Conservation (phyloP, 2,888 invertebrate species). For the Asteroscopus sphinx region DNA sequence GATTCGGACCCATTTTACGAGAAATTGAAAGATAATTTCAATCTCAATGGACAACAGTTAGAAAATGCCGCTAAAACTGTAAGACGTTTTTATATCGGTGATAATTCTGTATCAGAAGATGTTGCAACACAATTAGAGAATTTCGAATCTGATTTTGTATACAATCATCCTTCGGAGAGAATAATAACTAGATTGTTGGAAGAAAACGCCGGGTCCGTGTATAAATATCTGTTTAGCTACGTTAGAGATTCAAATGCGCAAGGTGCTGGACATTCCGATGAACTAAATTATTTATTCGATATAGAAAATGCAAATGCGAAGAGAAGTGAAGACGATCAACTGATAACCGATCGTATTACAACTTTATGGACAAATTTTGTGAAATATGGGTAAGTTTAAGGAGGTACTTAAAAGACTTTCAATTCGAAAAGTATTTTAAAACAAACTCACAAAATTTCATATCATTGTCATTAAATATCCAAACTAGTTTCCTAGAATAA, state of each 20-base stretch:
- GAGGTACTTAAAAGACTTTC: not conserved
- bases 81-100: slow-evolving; percentile 82
- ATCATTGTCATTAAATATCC: no score
- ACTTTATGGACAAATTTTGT: slow-evolving; percentile 83
- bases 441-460: no score
- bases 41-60: slow-evolving; percentile 71
- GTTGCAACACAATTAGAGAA: slow-evolving; percentile 67
- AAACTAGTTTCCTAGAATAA: no score
- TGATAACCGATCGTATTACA: slow-evolving; percentile 73
- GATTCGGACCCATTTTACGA: slow-evolving; percentile 74
- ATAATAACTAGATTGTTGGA: slow-evolving; percentile 71
- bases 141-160: slow-evolving; percentile 80
- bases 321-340: slow-evolving; percentile 66
- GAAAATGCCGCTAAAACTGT: slow-evolving; percentile 67
- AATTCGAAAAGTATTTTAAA: no score
- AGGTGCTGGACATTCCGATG: slow-evolving; percentile 74
- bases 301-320: slow-evolving; percentile 39
- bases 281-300: slow-evolving; percentile 78
- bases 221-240: slow-evolving; percentile 79
- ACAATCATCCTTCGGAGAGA: slow-evolving; percentile 78
- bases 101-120: slow-evolving; percentile 67
- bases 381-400: slow-evolving; percentile 78
- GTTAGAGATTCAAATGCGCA: slow-evolving; percentile 61
- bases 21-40: slow-evolving; percentile 74
- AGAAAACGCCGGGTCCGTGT: slow-evolving; percentile 76